Evolutionary conservation across 1,140 invertebrate species (phyloP).

Genomic region (Radopholus similis): DNA sequence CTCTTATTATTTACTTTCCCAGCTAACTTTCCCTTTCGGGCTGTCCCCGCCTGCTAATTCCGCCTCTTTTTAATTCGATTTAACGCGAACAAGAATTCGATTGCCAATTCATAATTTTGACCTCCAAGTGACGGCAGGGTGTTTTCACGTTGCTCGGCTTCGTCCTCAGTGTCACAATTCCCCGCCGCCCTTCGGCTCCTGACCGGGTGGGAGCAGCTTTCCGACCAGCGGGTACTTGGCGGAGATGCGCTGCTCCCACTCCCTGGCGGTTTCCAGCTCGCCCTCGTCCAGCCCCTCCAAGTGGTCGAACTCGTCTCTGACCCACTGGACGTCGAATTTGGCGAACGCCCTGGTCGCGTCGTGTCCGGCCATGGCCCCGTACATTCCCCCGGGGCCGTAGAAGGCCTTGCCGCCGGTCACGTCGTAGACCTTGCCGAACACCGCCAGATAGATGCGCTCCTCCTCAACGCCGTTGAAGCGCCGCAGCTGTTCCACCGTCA

Average conservation of each 20-base stretch:
- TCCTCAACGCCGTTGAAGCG: constrained; percentile 33
- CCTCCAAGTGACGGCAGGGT: too few relatives aligned
- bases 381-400: constrained; percentile 26
- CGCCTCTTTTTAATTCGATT: too few relatives aligned
- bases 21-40: too few relatives aligned
- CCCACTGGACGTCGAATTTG: constrained; percentile 26
- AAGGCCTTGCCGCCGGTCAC: constrained; percentile 32
- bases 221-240: background rate
- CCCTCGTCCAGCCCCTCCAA: constrained; percentile 1
- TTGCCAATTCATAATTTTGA: too few relatives aligned
- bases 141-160: too few relatives aligned
- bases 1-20: too few relatives aligned
- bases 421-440: constrained; percentile 31
- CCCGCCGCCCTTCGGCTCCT: background rate
- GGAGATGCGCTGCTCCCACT: constrained; percentile 29
- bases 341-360: constrained; percentile 33
- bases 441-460: constrained; percentile 23
- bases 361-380: constrained; percentile 24
- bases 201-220: background rate
- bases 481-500: constrained; percentile 26
- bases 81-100: too few relatives aligned
- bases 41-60: too few relatives aligned
- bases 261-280: constrained; percentile 21
- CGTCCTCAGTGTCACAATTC: too few relatives aligned
- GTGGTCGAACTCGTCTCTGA: constrained; percentile 32